phyloP scores from a whole-genome alignment of 2,113 vertebrate species.

The Takifugu bimaculatus region DNA sequence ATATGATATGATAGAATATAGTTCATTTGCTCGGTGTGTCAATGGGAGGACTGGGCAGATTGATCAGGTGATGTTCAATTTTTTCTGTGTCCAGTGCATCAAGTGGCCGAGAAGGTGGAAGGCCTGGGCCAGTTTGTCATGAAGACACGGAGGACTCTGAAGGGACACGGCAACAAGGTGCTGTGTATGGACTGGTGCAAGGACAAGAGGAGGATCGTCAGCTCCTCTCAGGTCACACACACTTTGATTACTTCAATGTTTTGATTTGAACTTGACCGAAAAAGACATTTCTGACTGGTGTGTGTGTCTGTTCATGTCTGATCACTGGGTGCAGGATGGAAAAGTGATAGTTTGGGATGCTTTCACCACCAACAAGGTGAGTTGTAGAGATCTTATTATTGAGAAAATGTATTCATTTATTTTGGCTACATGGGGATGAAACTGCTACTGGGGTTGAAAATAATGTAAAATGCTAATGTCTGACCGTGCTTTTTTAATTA shows the following conservation, averaged over 20 bases:
- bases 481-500: too few species aligned
- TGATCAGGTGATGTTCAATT: conserved; percentile 4
- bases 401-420: too few species aligned
- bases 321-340: conserved; percentile 82
- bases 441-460: too few species aligned
- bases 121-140: conserved; percentile 95
- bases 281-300: neutral
- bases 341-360: conserved; percentile 99
- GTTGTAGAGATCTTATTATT: neutral
- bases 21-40: neutral
- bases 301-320: neutral
- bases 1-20: too few species aligned
- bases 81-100: conserved; percentile 81
- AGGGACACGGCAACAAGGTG: conserved; percentile 98
- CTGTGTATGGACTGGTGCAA: conserved; percentile 99
- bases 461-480: too few species aligned
- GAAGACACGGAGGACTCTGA: conserved; percentile 96
- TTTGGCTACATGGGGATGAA: too few species aligned
- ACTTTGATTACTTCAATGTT: neutral
- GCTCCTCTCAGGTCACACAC: conserved; percentile 90
- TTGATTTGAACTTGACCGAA: neutral
- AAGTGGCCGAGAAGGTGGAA: conserved; percentile 96
- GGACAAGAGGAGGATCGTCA: conserved; percentile 95
- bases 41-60: neutral
- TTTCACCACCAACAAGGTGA: conserved; percentile 98